These are phyloP conservation scores for Liodrosophila aerea DNA, from an alignment of 2,888 invertebrate species.

Conservation along the genomic window DNA sequence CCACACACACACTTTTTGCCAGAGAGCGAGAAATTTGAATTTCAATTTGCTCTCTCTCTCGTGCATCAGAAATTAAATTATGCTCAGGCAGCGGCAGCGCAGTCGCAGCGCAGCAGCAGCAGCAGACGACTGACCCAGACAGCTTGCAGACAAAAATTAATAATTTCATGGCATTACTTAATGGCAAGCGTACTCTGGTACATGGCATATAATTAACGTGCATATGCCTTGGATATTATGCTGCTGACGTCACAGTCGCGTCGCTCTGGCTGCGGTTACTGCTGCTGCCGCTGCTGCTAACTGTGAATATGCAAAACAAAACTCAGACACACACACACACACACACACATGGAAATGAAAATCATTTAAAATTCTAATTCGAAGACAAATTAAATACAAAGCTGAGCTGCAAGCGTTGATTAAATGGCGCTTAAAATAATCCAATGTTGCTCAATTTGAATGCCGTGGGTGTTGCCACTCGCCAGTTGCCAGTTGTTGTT, in stretches of 20 bases:
- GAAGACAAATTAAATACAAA: constrained; percentile 74
- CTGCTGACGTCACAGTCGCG: constrained; percentile 66
- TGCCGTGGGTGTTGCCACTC: constrained; percentile 40
- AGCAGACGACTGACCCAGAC: constrained; percentile 71
- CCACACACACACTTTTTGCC: constrained; percentile 64
- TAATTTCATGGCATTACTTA: constrained; percentile 58
- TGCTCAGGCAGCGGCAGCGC: constrained; percentile 61
- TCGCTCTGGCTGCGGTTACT: constrained; percentile 27
- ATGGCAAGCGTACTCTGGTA: constrained; percentile 63
- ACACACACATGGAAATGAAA: constrained; percentile 32
- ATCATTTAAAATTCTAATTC: constrained; percentile 76
- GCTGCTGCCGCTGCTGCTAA: constrained; percentile 19
- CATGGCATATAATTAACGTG: constrained; percentile 78
- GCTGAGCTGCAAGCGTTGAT: constrained; percentile 66
- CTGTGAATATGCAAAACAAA: constrained; percentile 68
- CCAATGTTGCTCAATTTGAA: constrained; percentile 59
- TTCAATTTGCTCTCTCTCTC: constrained; percentile 62
- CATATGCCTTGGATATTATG: constrained; percentile 71
- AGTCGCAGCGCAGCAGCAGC: constrained; percentile 25
- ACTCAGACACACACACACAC: constrained; percentile 26
- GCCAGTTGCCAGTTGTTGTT: constrained; percentile 16
- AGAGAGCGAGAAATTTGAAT: constrained; percentile 67
- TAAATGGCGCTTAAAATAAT: constrained; percentile 74
- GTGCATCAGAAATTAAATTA: constrained; percentile 74
- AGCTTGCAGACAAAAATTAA: constrained; percentile 76